Conservation (phyloP, 2,113 vertebrate species). For the Sceloporus tristichus region DNA sequence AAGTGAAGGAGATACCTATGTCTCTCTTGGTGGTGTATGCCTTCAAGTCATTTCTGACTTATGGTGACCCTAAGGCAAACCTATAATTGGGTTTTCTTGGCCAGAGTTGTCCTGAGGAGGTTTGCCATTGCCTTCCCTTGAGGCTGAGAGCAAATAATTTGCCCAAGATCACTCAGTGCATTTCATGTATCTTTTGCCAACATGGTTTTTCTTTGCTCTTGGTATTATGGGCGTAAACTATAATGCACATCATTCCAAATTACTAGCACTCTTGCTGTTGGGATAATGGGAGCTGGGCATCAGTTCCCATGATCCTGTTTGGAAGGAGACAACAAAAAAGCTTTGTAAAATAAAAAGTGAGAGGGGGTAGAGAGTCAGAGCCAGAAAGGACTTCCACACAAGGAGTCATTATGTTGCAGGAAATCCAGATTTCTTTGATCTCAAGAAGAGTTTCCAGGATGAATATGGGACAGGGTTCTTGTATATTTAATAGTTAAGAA, state of each 20-base stretch:
- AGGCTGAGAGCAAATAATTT: too few relatives aligned
- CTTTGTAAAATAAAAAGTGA: too few relatives aligned
- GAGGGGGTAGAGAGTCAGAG: background rate
- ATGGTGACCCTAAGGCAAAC: too few relatives aligned
- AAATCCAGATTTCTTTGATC: background rate
- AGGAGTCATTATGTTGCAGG: rapidly evolving
- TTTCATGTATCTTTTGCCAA: background rate
- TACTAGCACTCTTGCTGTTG: background rate
- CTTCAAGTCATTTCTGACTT: too few relatives aligned
- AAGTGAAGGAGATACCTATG: background rate
- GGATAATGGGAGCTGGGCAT: background rate
- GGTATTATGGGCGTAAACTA: background rate
- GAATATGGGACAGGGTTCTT: too few relatives aligned
- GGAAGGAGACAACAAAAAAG: background rate
- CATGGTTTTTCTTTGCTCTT: background rate
- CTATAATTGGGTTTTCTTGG: too few relatives aligned
- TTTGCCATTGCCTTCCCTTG: too few relatives aligned
- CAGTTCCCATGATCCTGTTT: background rate
- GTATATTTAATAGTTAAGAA: too few relatives aligned
- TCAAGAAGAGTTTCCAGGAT: background rate
- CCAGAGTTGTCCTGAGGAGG: too few relatives aligned
- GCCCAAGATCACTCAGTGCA: too few relatives aligned
- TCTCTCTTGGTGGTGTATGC: too few relatives aligned
- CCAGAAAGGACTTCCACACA: background rate
- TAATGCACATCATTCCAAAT: background rate